phyloP scores from a whole-genome alignment of 2,113 vertebrate species.

The Hippocampus abdominalis region DNA sequence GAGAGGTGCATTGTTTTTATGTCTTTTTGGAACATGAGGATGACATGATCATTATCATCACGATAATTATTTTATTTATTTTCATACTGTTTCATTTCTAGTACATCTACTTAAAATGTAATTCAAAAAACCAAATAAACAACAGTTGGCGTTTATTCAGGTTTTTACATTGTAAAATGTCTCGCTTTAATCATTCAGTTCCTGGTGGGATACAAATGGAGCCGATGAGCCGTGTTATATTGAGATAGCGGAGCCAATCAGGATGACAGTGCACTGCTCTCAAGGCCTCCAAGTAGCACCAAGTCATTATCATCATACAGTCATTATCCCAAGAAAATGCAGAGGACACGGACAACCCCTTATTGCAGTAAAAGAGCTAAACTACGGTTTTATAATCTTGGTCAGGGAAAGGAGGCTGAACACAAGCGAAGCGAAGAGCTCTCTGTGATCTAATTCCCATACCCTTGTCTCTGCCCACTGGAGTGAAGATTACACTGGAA shows the following conservation, averaged over 20 bases:
- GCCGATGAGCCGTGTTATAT: conserved; percentile 13
- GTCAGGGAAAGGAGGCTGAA: neutral
- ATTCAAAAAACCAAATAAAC: neutral
- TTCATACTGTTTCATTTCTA: neutral
- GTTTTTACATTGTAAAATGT: conserved; percentile 7
- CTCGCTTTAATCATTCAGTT: conserved; percentile 19
- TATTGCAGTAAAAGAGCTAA: conserved; percentile 12
- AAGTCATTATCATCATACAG: neutral
- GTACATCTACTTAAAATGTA: neutral
- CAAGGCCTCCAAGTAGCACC: conserved; percentile 24
- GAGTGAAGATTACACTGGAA: neutral
- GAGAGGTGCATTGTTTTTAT: neutral
- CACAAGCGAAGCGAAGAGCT: neutral
- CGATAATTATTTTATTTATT: neutral
- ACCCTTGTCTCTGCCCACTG: neutral
- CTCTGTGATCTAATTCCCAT: neutral
- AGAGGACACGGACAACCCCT: conserved; percentile 14
- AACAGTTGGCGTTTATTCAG: conserved; percentile 12
- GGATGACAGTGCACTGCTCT: conserved; percentile 27
- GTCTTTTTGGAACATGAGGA: neutral
- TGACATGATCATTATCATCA: neutral
- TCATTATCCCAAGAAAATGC: conserved; percentile 19
- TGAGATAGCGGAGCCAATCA: conserved; percentile 3
- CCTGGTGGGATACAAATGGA: conserved; percentile 45
- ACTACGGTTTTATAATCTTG: neutral